phyloP scores from a whole-genome alignment of 2,797 vertebrate species.

The Cheirogaleus major region DNA sequence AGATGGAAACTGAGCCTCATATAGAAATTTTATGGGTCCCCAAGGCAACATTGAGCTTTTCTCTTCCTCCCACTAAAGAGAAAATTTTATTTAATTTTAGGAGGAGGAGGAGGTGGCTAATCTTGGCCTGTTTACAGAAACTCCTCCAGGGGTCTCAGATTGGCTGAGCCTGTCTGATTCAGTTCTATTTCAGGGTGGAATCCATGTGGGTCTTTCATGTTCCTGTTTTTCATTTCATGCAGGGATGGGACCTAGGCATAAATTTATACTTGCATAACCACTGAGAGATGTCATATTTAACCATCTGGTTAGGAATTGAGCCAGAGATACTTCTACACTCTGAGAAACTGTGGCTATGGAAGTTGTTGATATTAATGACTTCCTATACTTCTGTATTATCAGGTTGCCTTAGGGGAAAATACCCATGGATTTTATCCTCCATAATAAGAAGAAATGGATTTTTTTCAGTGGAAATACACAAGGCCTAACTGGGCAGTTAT shows the following conservation, averaged over 20 bases:
- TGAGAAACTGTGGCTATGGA: neutral
- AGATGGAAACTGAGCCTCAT: slow-evolving; percentile 74
- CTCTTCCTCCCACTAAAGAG: slow-evolving; percentile 72
- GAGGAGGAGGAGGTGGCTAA: slow-evolving; percentile 42
- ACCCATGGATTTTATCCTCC: neutral
- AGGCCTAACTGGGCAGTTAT: neutral
- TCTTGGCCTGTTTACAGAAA: slow-evolving; percentile 64
- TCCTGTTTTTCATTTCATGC: slow-evolving; percentile 27
- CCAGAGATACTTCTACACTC: neutral
- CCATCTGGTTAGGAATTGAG: neutral
- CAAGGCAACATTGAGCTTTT: slow-evolving; percentile 57
- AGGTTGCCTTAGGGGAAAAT: neutral
- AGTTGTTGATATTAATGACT: neutral
- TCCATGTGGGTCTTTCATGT: neutral
- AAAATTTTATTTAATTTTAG: slow-evolving; percentile 63
- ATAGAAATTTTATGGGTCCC: slow-evolving; percentile 77
- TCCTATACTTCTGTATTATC: neutral
- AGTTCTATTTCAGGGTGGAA: slow-evolving; percentile 55
- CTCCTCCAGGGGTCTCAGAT: slow-evolving; percentile 12
- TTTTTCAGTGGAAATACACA: neutral
- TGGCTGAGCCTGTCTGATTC: neutral
- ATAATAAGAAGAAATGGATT: neutral
- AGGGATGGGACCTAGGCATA: neutral
- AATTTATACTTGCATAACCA: neutral
- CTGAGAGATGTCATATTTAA: slow-evolving; percentile 1